Base-by-base conservation (phyloP, 30 jellyfish, hydroid and myxozoan genomes). In the Phacellophora camtschatica region DNA sequence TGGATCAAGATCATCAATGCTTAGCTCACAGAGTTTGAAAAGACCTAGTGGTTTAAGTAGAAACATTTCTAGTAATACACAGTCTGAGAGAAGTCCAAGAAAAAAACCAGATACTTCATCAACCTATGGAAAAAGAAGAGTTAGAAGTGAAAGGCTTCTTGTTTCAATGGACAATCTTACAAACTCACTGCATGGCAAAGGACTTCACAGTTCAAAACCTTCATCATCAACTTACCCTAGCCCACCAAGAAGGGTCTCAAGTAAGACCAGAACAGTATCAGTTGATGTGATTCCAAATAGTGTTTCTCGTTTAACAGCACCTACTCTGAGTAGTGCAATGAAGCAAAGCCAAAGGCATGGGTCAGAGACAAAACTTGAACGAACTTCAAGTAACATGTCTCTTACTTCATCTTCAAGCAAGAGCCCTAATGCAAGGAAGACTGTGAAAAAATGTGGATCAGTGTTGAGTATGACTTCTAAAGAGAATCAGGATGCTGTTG, bases 81-180 rank as follows among this genome's bases (percentile, higher is more conserved):
- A 15, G 4, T 3, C 70, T 3, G 74, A 19, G 33, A 50, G n/a
- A 5, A 39, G 28, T 20, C 39, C 56, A 65, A 42, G 69, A 7
- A 31, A 39, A 29, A 49, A 39, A 32, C 30, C 6, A 20, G 81
- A 45, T 4, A 22, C n/a, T 3, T 70, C 42, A 8, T 34, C 61
- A 15, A 20, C 67, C 7, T 19, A 27, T 30, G 84, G 78, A 18
- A 65, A 84, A 39, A 65, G 77, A 39, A 80, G 66, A 36, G 91
- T 77, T 48, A 80, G 75, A 24, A 80, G 91, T 65, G 91, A 80
- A 33, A 65, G 91, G 33, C 34, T 80, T 48, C 46, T 80, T 8
- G 84, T 75, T n/a, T 80, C 91, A 25, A 62, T 80, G 84, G 83
- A 80, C 36, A 80, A 71, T 41, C 82, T 80, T 16, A 80, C 49